Base-by-base conservation (phyloP, 2,797 vertebrate genomes). In the Amblyraja radiata region DNA sequence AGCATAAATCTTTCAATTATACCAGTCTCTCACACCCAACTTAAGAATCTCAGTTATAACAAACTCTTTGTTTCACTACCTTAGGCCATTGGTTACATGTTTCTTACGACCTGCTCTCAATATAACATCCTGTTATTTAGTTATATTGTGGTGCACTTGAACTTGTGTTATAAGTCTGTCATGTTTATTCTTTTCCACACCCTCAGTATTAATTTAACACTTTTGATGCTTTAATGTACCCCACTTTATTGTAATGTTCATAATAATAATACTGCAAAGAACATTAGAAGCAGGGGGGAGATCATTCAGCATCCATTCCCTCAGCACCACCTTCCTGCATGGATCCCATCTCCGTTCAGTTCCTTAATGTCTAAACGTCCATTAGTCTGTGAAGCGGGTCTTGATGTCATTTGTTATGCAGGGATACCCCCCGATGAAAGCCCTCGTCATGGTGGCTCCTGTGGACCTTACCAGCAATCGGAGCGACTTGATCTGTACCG, bases 381-480 rank as follows among this genome's bases (percentile, higher is more conserved):
- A 23, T 74, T 21, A 74, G 6, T 74, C 71, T 74, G 18, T 74
- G 71, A 74, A 23, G 7, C 21, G 23, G 71, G 71, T 74, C 71
- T 74, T 74, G 71, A 6, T 92, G 23, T 83, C 46, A 32, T 32
- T 39, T 93, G 23, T 78, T 16, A 63, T 21, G 0, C 94, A 99
- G 98, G 98, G 14, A 95, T 99, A 39, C 94, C 97, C 8, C 98
- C 98, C 0, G 98, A 99, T 6, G 98, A 99, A 95, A 98, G 98
- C 94, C 97, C 98, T 73, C 96, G 96, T 21, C 96, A 74, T 0
- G 97, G 98, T 0, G 98, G 99, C 0, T 93, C 95, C 0, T 93
- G 93, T 0, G 98, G 97, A 5, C 98, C 99, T 0, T 99, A 99
- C 94, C 94, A 96, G 93, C 99, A 99, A 94, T 99, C 98, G 0